These are phyloP conservation scores for Coregonus sp. DNA, from an alignment of 2,797 vertebrate genomes.

Conservation along the genomic window DNA sequence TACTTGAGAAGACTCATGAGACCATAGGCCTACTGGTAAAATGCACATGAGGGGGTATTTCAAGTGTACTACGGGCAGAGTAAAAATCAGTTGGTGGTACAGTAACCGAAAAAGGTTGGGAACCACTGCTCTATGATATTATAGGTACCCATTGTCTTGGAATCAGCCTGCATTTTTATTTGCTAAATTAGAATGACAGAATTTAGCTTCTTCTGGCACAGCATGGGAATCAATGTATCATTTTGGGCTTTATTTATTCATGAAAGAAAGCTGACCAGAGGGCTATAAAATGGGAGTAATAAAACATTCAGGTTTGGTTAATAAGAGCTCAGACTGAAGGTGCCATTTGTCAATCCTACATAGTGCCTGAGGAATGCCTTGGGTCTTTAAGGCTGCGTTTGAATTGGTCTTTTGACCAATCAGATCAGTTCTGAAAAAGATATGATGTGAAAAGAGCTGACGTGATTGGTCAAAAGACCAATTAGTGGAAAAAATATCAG, in stretches of 20 bases:
- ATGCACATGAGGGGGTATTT: too few relatives aligned
- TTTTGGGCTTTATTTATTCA: conserved; percentile 39
- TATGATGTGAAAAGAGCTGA: too few relatives aligned
- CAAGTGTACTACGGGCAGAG: too few relatives aligned
- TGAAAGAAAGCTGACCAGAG: conserved; percentile 18
- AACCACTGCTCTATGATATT: background rate
- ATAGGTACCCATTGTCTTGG: background rate
- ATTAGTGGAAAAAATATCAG: too few relatives aligned
- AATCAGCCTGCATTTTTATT: background rate
- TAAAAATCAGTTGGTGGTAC: too few relatives aligned
- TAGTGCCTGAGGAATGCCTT: background rate
- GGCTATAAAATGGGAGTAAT: conserved; percentile 29
- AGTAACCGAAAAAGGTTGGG: too few relatives aligned
- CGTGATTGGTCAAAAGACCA: too few relatives aligned
- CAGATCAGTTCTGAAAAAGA: too few relatives aligned
- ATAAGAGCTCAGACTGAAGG: conserved; percentile 13
- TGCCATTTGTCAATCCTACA: background rate
- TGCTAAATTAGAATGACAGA: background rate
- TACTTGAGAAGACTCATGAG: too few relatives aligned
- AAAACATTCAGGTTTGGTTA: conserved; percentile 29
- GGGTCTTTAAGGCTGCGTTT: background rate
- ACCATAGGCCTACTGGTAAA: too few relatives aligned
- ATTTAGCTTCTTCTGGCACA: conserved; percentile 22
- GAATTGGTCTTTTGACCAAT: too few relatives aligned
- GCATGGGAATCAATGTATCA: conserved; percentile 30